Conservation (phyloP, 2,888 invertebrate species). For the Limenitis camilla region DNA sequence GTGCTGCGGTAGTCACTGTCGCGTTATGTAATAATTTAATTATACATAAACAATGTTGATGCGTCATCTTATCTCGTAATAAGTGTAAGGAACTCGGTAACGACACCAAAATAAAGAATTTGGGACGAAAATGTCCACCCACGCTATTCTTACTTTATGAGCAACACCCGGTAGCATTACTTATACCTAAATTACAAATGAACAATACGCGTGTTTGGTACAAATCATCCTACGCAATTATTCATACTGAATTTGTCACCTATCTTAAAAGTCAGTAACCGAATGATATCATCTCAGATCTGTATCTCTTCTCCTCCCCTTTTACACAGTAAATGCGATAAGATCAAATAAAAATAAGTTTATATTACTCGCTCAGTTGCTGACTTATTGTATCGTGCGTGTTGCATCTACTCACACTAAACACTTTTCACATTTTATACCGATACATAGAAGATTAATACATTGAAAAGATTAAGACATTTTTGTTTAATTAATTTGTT, state of each 20-base stretch:
- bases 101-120: constrained; percentile 7
- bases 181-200: neutral
- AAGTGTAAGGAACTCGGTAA: constrained; percentile 5
- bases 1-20: neutral
- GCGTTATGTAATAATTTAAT: constrained; percentile 5
- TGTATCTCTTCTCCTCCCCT: constrained; percentile 1
- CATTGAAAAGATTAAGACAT: no score
- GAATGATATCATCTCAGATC: constrained; percentile 12
- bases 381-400: no score
- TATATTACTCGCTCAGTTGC: constrained; percentile 14
- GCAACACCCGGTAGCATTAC: neutral
- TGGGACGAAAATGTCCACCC: constrained; percentile 1
- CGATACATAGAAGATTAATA: no score
- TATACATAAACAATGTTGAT: constrained; percentile 8
- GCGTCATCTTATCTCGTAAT: constrained; percentile 5
- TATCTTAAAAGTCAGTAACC: constrained; percentile 7
- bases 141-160: neutral
- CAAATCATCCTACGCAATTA: neutral
- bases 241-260: constrained; percentile 2
- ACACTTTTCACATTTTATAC: no score
- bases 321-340: neutral
- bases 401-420: no score
- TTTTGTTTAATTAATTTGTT: no score
- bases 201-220: neutral
- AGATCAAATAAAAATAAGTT: constrained; percentile 10